Evolutionary conservation across 2,888 invertebrate species (phyloP).

Genomic region (Nymphalis c-album): DNA sequence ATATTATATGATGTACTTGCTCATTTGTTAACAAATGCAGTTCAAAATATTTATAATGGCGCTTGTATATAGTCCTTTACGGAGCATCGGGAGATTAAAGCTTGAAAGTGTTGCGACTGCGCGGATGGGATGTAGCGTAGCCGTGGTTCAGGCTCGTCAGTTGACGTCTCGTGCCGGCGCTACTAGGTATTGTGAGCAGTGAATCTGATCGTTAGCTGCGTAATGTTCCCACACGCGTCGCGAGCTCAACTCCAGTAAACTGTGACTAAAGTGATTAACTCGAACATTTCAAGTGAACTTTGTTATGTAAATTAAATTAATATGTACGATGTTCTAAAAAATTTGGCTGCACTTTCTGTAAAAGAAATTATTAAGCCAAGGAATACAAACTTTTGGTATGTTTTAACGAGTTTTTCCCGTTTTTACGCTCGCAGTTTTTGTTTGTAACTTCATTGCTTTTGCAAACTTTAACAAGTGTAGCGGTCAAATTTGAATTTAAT

Average conservation of each 20-base stretch:
- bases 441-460: not conserved
- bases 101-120: slow-evolving; percentile 64
- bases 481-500: no score
- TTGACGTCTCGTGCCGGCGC: slow-evolving; percentile 46
- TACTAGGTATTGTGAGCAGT: slow-evolving; percentile 36
- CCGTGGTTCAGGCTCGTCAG: slow-evolving; percentile 54
- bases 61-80: slow-evolving; percentile 36
- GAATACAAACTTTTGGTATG: slow-evolving; percentile 55
- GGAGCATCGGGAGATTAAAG: slow-evolving; percentile 42
- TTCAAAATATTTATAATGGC: slow-evolving; percentile 28
- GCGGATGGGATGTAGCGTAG: slow-evolving; percentile 61
- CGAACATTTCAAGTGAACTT: slow-evolving; percentile 69
- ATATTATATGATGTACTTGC: not conserved
- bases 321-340: slow-evolving; percentile 49
- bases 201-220: slow-evolving; percentile 50
- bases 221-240: slow-evolving; percentile 65
- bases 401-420: slow-evolving; percentile 44
- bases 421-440: not conserved
- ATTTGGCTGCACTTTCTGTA: slow-evolving; percentile 53
- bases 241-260: slow-evolving; percentile 60
- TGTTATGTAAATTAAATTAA: slow-evolving; percentile 47
- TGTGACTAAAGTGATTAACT: slow-evolving; percentile 72
- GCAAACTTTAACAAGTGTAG: no score
- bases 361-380: slow-evolving; percentile 54
- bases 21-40: slow-evolving; percentile 2